Conservation (phyloP, 2,113 vertebrate genomes). For the Thymallus thymallus region DNA sequence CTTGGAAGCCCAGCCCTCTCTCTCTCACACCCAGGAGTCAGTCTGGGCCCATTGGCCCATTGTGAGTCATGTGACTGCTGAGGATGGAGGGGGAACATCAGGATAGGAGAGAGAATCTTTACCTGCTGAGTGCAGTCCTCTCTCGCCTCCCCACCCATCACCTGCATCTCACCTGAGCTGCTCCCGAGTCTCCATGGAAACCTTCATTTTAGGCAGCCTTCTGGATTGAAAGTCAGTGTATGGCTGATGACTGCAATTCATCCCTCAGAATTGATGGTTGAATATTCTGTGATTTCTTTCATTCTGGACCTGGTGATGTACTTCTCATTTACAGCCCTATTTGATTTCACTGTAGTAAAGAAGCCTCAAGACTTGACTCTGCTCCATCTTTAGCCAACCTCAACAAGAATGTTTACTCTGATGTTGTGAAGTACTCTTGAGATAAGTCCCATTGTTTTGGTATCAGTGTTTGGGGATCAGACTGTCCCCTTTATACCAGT, state of each 20-base stretch:
- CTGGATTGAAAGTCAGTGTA: slow-evolving; percentile 7
- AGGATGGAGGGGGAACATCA: slow-evolving; percentile 24
- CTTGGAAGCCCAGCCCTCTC: slow-evolving; percentile 46
- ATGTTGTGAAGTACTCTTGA: neutral
- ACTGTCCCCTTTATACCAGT: slow-evolving; percentile 21
- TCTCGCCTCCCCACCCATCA: slow-evolving; percentile 45
- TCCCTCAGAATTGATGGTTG: neutral
- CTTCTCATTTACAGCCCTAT: slow-evolving; percentile 2
- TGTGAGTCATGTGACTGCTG: slow-evolving; percentile 65
- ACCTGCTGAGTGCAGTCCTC: slow-evolving; percentile 29
- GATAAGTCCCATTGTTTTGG: neutral
- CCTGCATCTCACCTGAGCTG: slow-evolving; percentile 30
- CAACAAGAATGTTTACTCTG: neutral
- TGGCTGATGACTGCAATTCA: neutral
- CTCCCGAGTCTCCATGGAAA: slow-evolving; percentile 17
- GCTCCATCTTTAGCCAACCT: neutral
- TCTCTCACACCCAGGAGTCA: slow-evolving; percentile 4
- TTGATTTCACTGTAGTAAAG: neutral
- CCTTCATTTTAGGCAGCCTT: neutral
- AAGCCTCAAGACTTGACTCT: neutral
- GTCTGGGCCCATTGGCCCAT: slow-evolving; percentile 31
- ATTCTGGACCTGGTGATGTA: slow-evolving; percentile 32
- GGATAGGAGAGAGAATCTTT: slow-evolving; percentile 42
- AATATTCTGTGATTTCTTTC: neutral
- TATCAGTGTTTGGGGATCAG: slow-evolving; percentile 13